Conservation (phyloP, 2,797 vertebrate species). For the Smutsia temminckii region DNA sequence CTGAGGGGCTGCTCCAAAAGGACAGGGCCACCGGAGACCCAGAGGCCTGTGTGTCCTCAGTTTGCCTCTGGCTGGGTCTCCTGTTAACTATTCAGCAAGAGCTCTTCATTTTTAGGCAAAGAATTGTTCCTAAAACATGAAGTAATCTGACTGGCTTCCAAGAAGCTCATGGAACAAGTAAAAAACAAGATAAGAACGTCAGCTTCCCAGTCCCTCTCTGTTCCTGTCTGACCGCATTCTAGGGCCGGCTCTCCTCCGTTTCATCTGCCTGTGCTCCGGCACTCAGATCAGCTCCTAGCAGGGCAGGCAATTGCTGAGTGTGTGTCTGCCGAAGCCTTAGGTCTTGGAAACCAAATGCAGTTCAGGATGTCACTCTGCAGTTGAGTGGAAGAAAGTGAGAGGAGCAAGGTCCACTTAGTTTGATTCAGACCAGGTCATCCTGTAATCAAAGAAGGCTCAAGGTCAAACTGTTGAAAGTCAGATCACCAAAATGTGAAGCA, state of each 20-base stretch:
- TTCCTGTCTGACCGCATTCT: no score
- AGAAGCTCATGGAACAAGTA: background rate
- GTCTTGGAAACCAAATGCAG: background rate
- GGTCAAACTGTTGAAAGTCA: background rate
- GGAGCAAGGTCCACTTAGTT: rapidly evolving
- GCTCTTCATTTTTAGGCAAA: background rate
- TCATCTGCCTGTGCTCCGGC: background rate
- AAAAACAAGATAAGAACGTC: background rate
- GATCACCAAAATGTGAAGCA: background rate
- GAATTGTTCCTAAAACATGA: rapidly evolving
- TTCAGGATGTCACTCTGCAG: background rate
- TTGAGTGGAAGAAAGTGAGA: background rate
- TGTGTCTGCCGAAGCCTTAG: rapidly evolving
- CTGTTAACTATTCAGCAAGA: background rate
- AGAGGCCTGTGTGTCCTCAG: background rate
- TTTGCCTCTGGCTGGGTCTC: no score
- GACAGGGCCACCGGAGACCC: rapidly evolving
- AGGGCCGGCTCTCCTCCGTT: background rate
- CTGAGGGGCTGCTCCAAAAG: background rate
- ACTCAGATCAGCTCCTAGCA: background rate
- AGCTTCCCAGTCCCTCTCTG: background rate
- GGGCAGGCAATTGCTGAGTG: rapidly evolving
- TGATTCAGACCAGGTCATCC: background rate
- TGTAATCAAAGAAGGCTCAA: background rate
- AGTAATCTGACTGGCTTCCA: no score